A percentile compares a stretch with the other conserved stretches of the same genome.
These are phyloP conservation scores for Macropus fuliginosus DNA, from an alignment of 2,797 vertebrate species.

Conservation along the genomic window DNA sequence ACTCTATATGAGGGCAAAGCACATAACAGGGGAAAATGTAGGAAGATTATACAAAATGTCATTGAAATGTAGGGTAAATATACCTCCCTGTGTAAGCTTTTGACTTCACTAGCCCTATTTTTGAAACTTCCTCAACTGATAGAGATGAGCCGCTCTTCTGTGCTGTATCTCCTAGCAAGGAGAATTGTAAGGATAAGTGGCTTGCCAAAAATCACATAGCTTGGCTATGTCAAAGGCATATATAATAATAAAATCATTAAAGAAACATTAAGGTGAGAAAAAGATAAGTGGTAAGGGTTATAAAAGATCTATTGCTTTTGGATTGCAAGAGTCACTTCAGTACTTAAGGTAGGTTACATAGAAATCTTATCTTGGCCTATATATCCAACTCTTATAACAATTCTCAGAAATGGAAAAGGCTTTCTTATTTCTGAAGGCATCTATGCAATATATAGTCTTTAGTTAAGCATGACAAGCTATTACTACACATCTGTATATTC, in stretches of 20 bases:
- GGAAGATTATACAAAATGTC: neutral
- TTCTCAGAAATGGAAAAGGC: conserved; percentile 26
- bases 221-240: neutral
- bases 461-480: conserved; percentile 62
- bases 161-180: neutral
- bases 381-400: neutral
- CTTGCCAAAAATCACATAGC: neutral
- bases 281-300: neutral
- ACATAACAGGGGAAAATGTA: neutral
- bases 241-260: neutral
- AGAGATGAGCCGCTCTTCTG: neutral
- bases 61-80: neutral
- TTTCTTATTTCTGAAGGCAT: conserved; percentile 42
- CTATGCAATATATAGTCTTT: conserved; percentile 50
- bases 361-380: neutral
- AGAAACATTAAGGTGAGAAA: neutral
- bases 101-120: neutral
- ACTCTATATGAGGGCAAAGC: neutral
- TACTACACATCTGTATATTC: conserved; percentile 54
- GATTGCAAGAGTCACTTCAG: conserved; percentile 32
- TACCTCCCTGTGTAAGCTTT: neutral
- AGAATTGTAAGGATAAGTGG: neutral
- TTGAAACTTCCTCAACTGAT: neutral
- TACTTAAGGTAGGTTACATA: neutral
- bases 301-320: conserved; percentile 21